phyloP scores from a whole-genome alignment of 2,888 invertebrate species.

The Stenolophus ochropezus region DNA sequence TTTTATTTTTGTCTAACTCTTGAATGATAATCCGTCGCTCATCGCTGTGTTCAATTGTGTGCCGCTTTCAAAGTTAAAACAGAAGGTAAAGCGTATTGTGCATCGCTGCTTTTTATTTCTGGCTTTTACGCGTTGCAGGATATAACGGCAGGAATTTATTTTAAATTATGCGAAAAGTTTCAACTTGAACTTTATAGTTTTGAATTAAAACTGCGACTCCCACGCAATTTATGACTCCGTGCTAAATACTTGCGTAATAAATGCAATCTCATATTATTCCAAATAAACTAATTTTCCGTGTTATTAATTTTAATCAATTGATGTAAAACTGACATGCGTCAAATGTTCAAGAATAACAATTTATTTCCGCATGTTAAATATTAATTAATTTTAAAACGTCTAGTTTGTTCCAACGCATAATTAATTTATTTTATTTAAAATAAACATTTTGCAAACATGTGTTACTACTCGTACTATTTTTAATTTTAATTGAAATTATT shows the following conservation, averaged over 20 bases:
- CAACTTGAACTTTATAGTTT: constrained; percentile 36
- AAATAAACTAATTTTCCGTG: neutral
- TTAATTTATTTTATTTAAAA: neutral
- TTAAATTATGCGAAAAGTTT: constrained; percentile 53
- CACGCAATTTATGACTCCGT: neutral
- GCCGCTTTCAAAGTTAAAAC: constrained; percentile 44
- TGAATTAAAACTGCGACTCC: constrained; percentile 7
- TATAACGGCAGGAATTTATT: constrained; percentile 43
- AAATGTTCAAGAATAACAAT: neutral
- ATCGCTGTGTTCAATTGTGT: neutral
- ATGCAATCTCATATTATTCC: neutral
- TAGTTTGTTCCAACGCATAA: neutral
- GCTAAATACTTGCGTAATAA: neutral
- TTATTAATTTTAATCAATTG: neutral
- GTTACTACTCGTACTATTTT: too few relatives aligned
- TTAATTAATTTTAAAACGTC: neutral
- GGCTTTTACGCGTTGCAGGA: constrained; percentile 45
- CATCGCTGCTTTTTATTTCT: constrained; percentile 39
- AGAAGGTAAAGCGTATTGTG: constrained; percentile 26
- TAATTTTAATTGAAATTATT: too few relatives aligned
- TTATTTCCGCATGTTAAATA: too few relatives aligned
- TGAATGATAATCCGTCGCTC: neutral
- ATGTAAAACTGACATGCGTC: neutral
- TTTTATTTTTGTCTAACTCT: neutral
- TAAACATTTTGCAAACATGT: neutral